A percentile compares a stretch with the other conserved stretches of the same genome.
phyloP scores from a whole-genome alignment of 37 sponge, comb jelly and placozoan species.

The Chondrosia reniformis region DNA sequence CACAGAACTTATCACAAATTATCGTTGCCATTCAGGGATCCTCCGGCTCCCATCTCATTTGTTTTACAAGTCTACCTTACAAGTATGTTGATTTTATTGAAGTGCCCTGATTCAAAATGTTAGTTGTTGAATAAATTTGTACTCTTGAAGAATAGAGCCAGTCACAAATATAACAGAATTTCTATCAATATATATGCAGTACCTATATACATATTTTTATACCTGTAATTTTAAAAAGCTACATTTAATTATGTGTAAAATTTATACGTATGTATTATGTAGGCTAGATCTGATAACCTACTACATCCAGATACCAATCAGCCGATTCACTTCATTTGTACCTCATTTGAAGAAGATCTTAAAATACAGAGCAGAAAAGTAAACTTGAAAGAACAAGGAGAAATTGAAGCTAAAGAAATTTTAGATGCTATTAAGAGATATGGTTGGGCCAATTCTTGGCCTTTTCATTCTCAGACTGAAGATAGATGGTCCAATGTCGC shows the following conservation, averaged over 20 bases:
- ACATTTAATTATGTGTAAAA: too few relatives aligned
- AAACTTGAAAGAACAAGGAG: not conserved
- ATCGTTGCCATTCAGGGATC: conserved; percentile 53
- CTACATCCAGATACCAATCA: too few relatives aligned
- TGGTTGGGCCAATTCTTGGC: too few relatives aligned
- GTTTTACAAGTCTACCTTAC: conserved; percentile 40
- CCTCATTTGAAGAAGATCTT: not conserved
- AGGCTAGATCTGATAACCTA: too few relatives aligned
- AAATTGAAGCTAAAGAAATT: not conserved
- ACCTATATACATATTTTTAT: too few relatives aligned
- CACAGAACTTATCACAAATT: conserved; percentile 36
- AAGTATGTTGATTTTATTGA: not conserved
- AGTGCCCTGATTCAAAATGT: not conserved
- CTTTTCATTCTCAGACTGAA: too few relatives aligned
- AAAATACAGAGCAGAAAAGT: not conserved
- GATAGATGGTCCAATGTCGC: too few relatives aligned
- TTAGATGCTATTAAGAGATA: conserved; percentile 23
- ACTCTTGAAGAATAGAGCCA: not conserved
- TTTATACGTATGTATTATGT: too few relatives aligned
- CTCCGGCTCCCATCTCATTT: conserved; percentile 30
- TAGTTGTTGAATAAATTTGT: not conserved
- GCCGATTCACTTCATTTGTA: not conserved
- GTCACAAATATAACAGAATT: not conserved
- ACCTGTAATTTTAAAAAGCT: too few relatives aligned
- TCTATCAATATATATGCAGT: not conserved